Evolutionary conservation across 2,888 invertebrate species (phyloP), one percentile per base, ranked within the genome.

Genomic region (Eupsilia transversa): DNA sequence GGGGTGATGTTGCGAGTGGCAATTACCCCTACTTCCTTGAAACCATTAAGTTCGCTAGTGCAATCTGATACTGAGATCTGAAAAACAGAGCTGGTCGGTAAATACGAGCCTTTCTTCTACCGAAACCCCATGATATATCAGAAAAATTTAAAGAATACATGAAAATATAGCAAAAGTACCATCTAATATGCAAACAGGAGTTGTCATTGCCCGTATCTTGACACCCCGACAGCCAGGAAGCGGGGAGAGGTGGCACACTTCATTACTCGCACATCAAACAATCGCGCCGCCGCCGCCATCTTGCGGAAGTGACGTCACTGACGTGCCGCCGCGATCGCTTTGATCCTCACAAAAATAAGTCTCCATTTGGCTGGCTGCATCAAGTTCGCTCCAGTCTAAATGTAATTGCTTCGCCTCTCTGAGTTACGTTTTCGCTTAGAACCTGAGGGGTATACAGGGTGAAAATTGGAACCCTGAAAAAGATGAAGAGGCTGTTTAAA

Each of bases 211-310:
- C 91, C 90, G 90, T 95, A 95, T 96, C 95, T 95, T 93, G 95
- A 94, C 95, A 94, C 94, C 93, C 93, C 93, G 94, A 91, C 94
- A 93, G 93, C 87, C 93, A 94, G 95, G 94, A 94, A 94, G 91
- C 92, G 92, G 92, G 91, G 94, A 93, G 95, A 93, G 93, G 92
- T 94, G 94, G 93, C 94, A 95, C 94, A 96, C 96, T 96, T 96
- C 96, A 96, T 96, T 96, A 96, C 96, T 94, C 94, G 94, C 93
- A 94, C 95, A 95, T 96, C 96, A 96, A 96, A 96, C 96, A 96
- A 96, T 96, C 94, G 93, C 89, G 89, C 91, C 90, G 90, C 89
- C 91, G 93, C 92, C 95, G 95, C 95, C 96, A 96, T 96, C 96
- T 96, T 95, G 93, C 95, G 96, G 96, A 96, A 94, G 94, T 95